A percentile compares a stretch with the other conserved stretches of the same genome.
Evolutionary conservation across 2,797 vertebrate genomes (phyloP).

Genomic region (Lacerta viridis): DNA sequence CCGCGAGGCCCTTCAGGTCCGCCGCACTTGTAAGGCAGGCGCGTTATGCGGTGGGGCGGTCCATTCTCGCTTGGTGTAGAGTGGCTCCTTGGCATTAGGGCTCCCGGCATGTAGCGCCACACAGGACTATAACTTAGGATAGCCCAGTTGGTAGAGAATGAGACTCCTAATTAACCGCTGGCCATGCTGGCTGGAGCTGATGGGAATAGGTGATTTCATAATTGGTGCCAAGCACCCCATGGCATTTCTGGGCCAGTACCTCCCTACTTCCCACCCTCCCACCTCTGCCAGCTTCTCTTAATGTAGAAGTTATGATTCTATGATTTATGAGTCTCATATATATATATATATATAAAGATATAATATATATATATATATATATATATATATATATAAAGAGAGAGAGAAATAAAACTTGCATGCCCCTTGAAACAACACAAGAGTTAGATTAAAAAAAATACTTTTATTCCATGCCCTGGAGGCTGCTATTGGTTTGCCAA

Average conservation of each 20-base stretch:
- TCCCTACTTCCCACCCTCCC: not conserved
- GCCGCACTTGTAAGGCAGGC: not conserved
- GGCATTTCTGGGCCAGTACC: not conserved
- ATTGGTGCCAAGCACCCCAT: not conserved
- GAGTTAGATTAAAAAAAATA: not conserved
- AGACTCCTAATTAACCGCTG: too few relatives aligned
- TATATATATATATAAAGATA: too few relatives aligned
- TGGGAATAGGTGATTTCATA: too few relatives aligned
- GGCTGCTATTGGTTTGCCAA: not conserved
- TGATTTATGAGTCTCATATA: not conserved
- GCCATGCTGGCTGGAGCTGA: too few relatives aligned
- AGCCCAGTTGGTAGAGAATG: too few relatives aligned
- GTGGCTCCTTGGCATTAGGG: not conserved
- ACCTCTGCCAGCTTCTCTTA: not conserved
- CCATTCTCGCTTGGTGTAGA: too few relatives aligned
- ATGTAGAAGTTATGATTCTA: not conserved
- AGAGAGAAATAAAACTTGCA: not conserved
- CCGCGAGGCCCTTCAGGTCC: too few relatives aligned
- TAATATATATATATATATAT: too few relatives aligned
- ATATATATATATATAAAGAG: too few relatives aligned
- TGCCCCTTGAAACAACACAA: not conserved
- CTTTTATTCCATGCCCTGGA: not conserved
- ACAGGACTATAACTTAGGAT: too few relatives aligned
- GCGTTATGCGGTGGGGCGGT: not conserved
- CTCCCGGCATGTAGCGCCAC: not conserved